These are phyloP conservation scores for Turritopsis dohrnii DNA, from an alignment of 30 jellyfish, hydroid and myxozoan species.

Conservation along the genomic window DNA sequence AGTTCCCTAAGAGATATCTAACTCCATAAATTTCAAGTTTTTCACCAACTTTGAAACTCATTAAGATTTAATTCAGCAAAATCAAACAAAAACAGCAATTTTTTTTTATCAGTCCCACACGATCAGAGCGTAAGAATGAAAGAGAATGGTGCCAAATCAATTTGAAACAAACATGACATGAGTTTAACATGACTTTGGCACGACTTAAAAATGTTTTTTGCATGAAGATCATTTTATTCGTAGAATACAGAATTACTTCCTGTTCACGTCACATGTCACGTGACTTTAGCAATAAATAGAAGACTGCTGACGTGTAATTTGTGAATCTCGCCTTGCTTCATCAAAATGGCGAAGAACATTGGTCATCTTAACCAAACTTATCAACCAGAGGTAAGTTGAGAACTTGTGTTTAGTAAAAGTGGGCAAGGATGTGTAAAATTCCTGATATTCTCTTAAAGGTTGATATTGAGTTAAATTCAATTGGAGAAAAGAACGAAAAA, in stretches of 20 bases:
- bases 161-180: background rate
- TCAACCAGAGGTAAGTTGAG: background rate
- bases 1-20: too few species aligned
- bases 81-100: too few species aligned
- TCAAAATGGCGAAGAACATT: background rate
- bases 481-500: background rate
- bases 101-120: too few species aligned
- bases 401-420: background rate
- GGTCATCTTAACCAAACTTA: background rate
- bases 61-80: too few species aligned
- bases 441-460: too few species aligned
- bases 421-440: too few species aligned
- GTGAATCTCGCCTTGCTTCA: background rate
- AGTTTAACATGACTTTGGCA: background rate
- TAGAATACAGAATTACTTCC: background rate
- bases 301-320: background rate
- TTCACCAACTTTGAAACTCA: too few species aligned
- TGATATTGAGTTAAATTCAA: background rate
- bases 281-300: background rate
- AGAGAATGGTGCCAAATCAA: too few species aligned
- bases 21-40: too few species aligned
- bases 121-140: too few species aligned
- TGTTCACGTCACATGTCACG: background rate
- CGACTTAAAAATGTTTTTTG: background rate
- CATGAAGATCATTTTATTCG: too few species aligned